Evolutionary conservation across 1,140 invertebrate genomes (phyloP), one percentile per base, ranked within the genome.

Genomic region (Diorhabda carinulata): DNA sequence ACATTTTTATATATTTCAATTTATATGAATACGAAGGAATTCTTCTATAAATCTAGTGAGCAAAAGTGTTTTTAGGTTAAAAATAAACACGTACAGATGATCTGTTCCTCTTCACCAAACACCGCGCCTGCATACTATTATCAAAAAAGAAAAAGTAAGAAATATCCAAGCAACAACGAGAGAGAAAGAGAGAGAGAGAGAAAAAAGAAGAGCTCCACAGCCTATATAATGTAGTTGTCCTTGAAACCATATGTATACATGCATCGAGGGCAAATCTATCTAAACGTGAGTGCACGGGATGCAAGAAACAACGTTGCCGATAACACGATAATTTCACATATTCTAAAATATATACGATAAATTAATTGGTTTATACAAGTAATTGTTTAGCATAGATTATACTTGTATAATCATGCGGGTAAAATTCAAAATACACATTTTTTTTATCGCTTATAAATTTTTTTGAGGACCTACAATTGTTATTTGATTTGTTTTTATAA

Each of bases 241-340:
- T 75, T 75, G 74, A 73, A 70, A 73, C 72, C 74, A 73, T 70
- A 75, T 73, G 74, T 73, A 75, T 68, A 75, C 72, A 75, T 67
- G 72, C 72, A 75, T 68, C 67, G 71, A 72, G 67, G 69, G 70
- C 73, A 73, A 71, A 73, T 75, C 71, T 73, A 73, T 72, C 69
- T 75, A 66, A 57, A n/a, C 66, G 64, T 60, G 67, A 52, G 47
- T 72, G 72, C 68, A 72, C 47, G 67, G 57, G 70, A 68, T 73
- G 74, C 72, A 71, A 58, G 67, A 69, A 40, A 65, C 67, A 57
- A 62, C 43, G 59, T 61, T 25, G 47, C 47, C 47, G 4, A 52
- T 3, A 5, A n/a, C 42, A 6, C 9, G 25, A 25, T 25, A 25
- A 25, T 25, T 25, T 25, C 25, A 25, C 25, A 25, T 25, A 25